Evolutionary conservation across 2,888 invertebrate genomes (phyloP).

Genomic region (Drosophila longiperda): DNA sequence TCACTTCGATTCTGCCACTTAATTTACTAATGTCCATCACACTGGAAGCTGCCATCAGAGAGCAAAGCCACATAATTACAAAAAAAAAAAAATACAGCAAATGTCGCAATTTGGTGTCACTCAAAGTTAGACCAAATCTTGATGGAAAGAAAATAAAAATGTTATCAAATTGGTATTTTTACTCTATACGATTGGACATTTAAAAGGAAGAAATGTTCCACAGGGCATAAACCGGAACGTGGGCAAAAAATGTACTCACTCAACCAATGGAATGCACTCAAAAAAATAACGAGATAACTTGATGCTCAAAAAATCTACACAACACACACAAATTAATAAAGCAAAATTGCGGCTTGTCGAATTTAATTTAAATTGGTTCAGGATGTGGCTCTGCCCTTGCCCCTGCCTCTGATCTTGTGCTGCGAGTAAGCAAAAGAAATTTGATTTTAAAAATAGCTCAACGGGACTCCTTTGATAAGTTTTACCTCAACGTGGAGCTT

Average conservation of each 20-base stretch:
- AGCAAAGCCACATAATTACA: conserved; percentile 48
- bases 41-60: conserved; percentile 40
- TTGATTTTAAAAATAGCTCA: conserved; percentile 58
- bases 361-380: conserved; percentile 53
- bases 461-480: conserved; percentile 43
- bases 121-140: conserved; percentile 31
- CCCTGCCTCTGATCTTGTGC: conserved; percentile 13
- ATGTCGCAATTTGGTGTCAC: conserved; percentile 56
- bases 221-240: conserved; percentile 22
- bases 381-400: neutral
- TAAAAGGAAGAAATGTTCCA: conserved; percentile 21
- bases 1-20: conserved; percentile 7
- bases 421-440: conserved; percentile 40
- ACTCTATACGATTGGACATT: conserved; percentile 8
- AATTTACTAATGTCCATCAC: conserved; percentile 58
- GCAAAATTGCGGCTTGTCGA: conserved; percentile 33
- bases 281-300: conserved; percentile 1
- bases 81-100: conserved; percentile 21
- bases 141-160: conserved; percentile 35
- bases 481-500: conserved; percentile 14
- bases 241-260: neutral
- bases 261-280: conserved; percentile 24
- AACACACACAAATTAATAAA: conserved; percentile 55
- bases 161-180: conserved; percentile 43
- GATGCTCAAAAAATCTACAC: neutral